Evolutionary conservation across 2,888 invertebrate genomes (phyloP).

Genomic region (Cyclophora punctaria): DNA sequence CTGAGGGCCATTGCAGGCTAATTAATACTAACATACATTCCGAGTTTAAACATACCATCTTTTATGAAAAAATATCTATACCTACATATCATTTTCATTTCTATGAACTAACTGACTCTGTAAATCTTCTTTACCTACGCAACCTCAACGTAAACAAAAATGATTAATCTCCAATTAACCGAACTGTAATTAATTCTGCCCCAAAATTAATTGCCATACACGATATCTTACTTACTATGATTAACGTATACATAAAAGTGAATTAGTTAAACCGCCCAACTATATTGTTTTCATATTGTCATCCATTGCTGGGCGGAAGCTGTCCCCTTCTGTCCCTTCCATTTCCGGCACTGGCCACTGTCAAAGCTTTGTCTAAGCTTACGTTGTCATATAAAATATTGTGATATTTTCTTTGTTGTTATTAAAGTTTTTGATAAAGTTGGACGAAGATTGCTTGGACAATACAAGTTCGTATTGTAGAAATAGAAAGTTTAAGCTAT

Average conservation of each 20-base stretch:
- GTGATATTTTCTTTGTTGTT: conserved; percentile 8
- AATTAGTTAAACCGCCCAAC: not conserved
- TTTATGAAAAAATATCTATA: too few species aligned
- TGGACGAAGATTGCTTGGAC: not conserved
- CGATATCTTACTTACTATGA: not conserved
- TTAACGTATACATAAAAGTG: not conserved
- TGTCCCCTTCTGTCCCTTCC: conserved; percentile 58
- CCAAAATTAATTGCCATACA: not conserved
- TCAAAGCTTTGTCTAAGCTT: conserved; percentile 46
- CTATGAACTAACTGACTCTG: too few species aligned
- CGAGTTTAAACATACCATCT: too few species aligned
- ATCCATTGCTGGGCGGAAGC: conserved; percentile 47
- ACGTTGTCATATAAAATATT: conserved; percentile 31
- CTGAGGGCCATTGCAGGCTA: too few species aligned
- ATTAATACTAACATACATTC: too few species aligned
- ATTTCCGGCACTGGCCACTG: conserved; percentile 52
- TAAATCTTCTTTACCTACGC: too few species aligned
- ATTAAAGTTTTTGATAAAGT: conserved; percentile 4
- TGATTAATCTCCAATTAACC: too few species aligned
- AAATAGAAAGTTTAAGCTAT: too few species aligned
- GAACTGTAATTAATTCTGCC: conserved; percentile 1
- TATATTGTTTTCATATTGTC: conserved; percentile 43
- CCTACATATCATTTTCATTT: too few species aligned
- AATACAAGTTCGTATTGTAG: too few species aligned
- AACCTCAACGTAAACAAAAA: too few species aligned